Percentiles rank a stretch among this genome's conserved stretches.
phyloP scores from a whole-genome alignment of 2,797 vertebrate species.

The Trematomus bernacchii region DNA sequence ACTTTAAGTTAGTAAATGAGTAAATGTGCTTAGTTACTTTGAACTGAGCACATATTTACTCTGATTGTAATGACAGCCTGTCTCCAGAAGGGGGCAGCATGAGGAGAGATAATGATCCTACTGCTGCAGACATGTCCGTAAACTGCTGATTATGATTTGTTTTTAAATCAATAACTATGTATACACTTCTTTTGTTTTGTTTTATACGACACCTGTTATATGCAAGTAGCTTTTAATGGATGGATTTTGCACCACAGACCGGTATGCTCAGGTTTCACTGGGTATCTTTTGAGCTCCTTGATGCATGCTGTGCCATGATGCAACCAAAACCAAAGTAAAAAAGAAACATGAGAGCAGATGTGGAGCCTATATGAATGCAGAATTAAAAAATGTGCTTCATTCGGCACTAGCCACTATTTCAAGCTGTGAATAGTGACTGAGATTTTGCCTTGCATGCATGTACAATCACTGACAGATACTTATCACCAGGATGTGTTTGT shows the following conservation, averaged over 20 bases:
- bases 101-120: neutral
- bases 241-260: neutral
- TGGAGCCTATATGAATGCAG: neutral
- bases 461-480: neutral
- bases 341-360: conserved; percentile 3
- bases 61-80: neutral
- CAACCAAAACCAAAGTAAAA: conserved; percentile 38
- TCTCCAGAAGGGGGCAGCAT: conserved; percentile 51
- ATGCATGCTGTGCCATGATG: conserved; percentile 33
- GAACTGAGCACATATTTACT: neutral
- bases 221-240: too few relatives aligned
- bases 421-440: neutral
- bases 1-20: too few relatives aligned
- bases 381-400: neutral
- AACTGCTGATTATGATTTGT: neutral
- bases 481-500: neutral
- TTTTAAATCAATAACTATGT: neutral
- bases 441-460: neutral
- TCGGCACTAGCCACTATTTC: neutral
- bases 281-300: conserved; percentile 13
- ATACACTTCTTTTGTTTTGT: too few relatives aligned
- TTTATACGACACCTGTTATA: neutral
- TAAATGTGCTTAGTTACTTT: too few relatives aligned
- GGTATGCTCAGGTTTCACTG: conserved; percentile 11
- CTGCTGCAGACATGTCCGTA: neutral